These are phyloP conservation scores for Pampusana beccarii DNA, from an alignment of 2,113 vertebrate genomes.

Conservation along the genomic window DNA sequence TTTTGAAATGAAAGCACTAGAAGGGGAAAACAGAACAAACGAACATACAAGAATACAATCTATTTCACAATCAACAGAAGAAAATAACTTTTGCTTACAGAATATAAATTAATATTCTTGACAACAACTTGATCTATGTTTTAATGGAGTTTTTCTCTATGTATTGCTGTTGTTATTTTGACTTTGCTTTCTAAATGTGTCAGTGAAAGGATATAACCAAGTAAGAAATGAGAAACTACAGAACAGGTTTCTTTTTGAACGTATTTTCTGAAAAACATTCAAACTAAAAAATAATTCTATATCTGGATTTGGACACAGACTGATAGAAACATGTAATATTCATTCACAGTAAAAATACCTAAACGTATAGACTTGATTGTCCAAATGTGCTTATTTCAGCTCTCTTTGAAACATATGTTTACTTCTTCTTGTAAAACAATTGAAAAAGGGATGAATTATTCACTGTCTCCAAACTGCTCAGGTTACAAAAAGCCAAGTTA, in stretches of 20 bases:
- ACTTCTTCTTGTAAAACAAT: not conserved
- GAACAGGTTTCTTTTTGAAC: not conserved
- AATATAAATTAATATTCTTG: not conserved
- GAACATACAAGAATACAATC: not conserved
- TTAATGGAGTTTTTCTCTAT: not conserved
- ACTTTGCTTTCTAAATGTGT: not conserved
- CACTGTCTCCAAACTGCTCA: not conserved
- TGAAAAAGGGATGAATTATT: not conserved
- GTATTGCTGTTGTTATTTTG: not conserved
- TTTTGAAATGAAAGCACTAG: not conserved
- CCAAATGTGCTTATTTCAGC: not conserved
- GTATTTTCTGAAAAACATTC: not conserved
- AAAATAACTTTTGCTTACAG: not conserved
- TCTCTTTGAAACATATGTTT: not conserved
- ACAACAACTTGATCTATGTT: not conserved
- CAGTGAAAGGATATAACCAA: not conserved
- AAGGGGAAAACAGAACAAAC: slow-evolving; percentile 1
- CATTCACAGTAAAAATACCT: not conserved
- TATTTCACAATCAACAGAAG: not conserved
- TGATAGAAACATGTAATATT: not conserved
- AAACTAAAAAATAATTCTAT: not conserved
- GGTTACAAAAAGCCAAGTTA: not conserved
- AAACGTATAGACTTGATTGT: not conserved
- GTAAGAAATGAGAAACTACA: not conserved
- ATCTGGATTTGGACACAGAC: not conserved